phyloP scores from a whole-genome alignment of 2,113 vertebrate species.

The Marmota monax region DNA sequence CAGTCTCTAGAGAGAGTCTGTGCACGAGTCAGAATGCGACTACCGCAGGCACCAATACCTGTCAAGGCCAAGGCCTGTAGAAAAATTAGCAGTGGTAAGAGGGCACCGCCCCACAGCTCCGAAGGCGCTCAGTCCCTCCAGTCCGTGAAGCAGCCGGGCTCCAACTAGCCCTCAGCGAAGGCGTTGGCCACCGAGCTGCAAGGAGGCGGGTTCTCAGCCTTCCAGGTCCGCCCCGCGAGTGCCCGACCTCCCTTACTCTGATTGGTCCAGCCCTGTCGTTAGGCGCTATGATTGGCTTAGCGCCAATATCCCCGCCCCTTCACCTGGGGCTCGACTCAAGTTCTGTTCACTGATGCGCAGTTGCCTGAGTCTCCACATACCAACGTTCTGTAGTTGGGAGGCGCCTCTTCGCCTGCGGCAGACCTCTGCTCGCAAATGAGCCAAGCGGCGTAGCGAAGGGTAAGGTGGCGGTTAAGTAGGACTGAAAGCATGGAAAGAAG shows the following conservation, averaged over 20 bases:
- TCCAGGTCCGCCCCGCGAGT: background rate
- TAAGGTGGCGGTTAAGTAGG: background rate
- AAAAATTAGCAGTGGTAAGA: background rate
- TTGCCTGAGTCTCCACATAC: accelerated
- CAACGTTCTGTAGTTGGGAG: background rate
- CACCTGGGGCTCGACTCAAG: slow-evolving; percentile 32
- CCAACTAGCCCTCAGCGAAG: background rate
- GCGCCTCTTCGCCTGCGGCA: no score
- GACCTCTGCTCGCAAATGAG: no score
- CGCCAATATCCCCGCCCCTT: background rate
- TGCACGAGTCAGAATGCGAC: background rate
- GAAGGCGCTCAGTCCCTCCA: background rate
- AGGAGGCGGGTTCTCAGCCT: slow-evolving; percentile 26
- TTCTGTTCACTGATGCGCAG: background rate
- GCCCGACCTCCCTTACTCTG: background rate
- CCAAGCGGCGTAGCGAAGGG: background rate
- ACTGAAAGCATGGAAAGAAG: background rate
- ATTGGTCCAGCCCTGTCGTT: slow-evolving; percentile 67
- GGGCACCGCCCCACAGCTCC: background rate
- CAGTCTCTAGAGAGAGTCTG: background rate
- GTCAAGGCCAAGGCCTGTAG: background rate
- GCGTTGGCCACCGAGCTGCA: slow-evolving; percentile 63
- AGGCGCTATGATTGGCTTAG: slow-evolving; percentile 58
- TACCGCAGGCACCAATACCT: background rate
- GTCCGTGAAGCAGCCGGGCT: background rate